These are phyloP conservation scores for Tychaedon coryphoeus DNA, from an alignment of 2,113 vertebrate species.

Conservation along the genomic window DNA sequence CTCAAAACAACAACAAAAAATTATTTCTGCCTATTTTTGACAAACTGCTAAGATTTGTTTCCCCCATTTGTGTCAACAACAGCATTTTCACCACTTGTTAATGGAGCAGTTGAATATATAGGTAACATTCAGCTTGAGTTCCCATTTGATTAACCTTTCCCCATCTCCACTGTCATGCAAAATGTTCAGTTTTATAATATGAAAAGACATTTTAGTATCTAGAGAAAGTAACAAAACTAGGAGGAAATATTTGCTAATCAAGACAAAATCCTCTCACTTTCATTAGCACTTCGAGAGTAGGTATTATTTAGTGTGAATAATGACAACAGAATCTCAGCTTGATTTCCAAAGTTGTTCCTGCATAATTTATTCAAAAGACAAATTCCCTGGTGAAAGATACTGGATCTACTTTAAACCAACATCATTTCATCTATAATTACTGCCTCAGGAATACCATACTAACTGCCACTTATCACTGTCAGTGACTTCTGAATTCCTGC, in stretches of 20 bases:
- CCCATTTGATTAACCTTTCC: neutral
- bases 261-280: conserved; percentile 4
- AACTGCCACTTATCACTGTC: conserved; percentile 49
- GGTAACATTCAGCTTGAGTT: neutral
- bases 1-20: neutral
- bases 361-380: conserved; percentile 45
- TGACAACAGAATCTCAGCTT: conserved; percentile 28
- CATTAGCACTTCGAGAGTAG: neutral
- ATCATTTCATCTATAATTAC: conserved; percentile 44
- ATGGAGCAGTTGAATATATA: neutral
- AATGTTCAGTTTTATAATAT: neutral
- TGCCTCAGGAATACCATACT: neutral
- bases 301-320: conserved; percentile 37
- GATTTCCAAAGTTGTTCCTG: conserved; percentile 35
- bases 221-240: neutral
- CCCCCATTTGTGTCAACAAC: neutral
- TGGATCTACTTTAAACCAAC: conserved; percentile 48
- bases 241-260: neutral
- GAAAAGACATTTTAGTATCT: neutral
- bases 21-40: neutral
- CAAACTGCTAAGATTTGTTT: neutral
- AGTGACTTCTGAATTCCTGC: neutral
- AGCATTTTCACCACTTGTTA: conserved; percentile 27
- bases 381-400: conserved; percentile 44
- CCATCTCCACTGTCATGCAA: neutral